These are phyloP conservation scores for Prunella strophiata DNA, from an alignment of 2,797 vertebrate genomes.

Conservation along the genomic window DNA sequence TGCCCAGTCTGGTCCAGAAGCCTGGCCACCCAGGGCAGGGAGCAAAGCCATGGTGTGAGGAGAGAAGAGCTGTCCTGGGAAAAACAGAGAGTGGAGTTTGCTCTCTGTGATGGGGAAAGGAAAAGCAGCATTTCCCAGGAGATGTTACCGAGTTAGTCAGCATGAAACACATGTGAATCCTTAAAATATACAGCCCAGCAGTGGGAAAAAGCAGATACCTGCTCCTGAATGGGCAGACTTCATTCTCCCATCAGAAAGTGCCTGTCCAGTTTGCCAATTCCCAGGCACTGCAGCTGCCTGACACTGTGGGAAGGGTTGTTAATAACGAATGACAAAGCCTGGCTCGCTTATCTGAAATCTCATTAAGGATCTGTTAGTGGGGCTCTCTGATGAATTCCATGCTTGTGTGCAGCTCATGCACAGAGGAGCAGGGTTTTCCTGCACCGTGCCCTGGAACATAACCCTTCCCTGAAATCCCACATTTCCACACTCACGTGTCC, in stretches of 20 bases:
- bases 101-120: too few relatives aligned
- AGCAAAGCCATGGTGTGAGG: rapidly evolving
- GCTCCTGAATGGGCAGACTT: not conserved
- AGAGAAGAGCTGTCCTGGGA: not conserved
- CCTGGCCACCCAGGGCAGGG: not conserved
- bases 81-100: not conserved
- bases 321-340: not conserved
- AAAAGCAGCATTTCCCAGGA: not conserved
- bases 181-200: not conserved
- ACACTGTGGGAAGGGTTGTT: not conserved
- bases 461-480: not conserved
- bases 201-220: not conserved
- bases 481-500: not conserved
- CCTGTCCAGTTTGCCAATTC: not conserved
- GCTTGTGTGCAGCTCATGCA: not conserved
- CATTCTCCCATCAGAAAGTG: not conserved
- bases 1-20: not conserved
- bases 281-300: not conserved
- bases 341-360: not conserved
- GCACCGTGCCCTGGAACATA: rapidly evolving
- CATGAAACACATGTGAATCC: rapidly evolving
- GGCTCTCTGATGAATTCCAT: not conserved
- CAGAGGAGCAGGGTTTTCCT: not conserved
- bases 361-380: not conserved
- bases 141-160: not conserved